Conservation (phyloP, 2,113 vertebrate species). For the Psittacula cyanocephala region DNA sequence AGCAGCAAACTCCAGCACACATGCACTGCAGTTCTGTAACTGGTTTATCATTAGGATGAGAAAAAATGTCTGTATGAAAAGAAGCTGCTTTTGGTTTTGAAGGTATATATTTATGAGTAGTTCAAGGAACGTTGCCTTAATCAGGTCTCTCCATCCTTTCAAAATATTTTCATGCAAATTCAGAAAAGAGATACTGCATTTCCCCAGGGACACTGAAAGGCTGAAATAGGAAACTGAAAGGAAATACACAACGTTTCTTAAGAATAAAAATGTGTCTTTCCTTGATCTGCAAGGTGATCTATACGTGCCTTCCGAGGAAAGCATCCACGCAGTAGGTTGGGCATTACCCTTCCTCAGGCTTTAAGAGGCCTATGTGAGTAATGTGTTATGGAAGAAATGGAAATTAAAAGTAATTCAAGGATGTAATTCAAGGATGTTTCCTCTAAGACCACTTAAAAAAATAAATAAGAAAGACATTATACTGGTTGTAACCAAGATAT, state of each 20-base stretch:
- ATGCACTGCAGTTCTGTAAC: neutral
- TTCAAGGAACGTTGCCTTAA: conserved; percentile 17
- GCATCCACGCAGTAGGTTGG: neutral
- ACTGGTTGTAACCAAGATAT: neutral
- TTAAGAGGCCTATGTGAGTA: neutral
- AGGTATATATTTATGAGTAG: neutral
- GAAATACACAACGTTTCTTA: neutral
- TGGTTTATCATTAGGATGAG: neutral
- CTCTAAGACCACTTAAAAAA: neutral
- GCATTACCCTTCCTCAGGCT: conserved; percentile 1
- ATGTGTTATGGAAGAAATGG: neutral
- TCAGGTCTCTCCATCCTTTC: neutral
- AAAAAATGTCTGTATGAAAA: neutral
- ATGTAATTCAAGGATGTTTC: neutral
- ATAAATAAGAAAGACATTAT: neutral
- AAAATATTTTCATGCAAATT: conserved; percentile 44
- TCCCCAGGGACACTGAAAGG: neutral
- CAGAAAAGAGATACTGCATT: neutral
- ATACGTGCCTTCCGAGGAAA: neutral
- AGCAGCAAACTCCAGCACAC: neutral
- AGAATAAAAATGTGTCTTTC: neutral
- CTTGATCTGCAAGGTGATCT: conserved; percentile 15
- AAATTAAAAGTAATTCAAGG: neutral
- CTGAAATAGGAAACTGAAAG: neutral
- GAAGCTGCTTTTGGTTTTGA: neutral